Base-by-base conservation (phyloP, 2,113 vertebrate genomes). In the Malurus cyaneus region DNA sequence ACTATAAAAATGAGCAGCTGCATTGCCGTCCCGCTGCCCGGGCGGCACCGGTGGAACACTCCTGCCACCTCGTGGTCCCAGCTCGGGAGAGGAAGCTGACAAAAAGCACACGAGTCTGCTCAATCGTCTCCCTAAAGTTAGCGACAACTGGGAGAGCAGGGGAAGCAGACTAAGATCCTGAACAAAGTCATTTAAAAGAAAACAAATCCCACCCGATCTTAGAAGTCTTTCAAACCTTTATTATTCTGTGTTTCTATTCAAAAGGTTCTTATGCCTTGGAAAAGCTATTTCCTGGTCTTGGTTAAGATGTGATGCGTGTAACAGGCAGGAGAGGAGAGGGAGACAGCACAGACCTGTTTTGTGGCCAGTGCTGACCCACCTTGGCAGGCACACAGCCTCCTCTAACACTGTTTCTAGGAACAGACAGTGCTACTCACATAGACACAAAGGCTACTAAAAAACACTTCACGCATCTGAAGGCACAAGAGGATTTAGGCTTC, bases 61-160 rank as follows among this genome's bases (percentile, higher is more conserved):
- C 50, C 41, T 96, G 97, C 98, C 98, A 97, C 89, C 98, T 97
- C 65, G 97, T 96, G 98, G 97, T 39, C 64, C 65, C 11, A 14
- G n/a, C 44, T 15, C 9, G 39, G 44, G 19, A 47, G 5, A 92
- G n/a, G 29, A 62, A 28, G 18, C 31, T 12, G 18, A 60, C 49
- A 53, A 79, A 79, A 86, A 80, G 32, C 32, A n/a, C 26, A 41
- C 1, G 8, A 29, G 21, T 39, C 67, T 41, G 36, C 52, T 67
- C 44, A 39, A 46, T 7, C 6, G 15, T 10, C 34, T 69, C 32
- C 5, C 42, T 21, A 3, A 77, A 71, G 34, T 11, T 32, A 70
- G 52, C 80, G 52, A 52, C 56, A 61, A 54, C 39, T 47, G 41
- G 12, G 31, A 42, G n/a, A 42, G 50, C 4, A 0, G 18, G 15